Conservation (phyloP, 2,797 vertebrate species). For the Eurystomus glaucurus region DNA sequence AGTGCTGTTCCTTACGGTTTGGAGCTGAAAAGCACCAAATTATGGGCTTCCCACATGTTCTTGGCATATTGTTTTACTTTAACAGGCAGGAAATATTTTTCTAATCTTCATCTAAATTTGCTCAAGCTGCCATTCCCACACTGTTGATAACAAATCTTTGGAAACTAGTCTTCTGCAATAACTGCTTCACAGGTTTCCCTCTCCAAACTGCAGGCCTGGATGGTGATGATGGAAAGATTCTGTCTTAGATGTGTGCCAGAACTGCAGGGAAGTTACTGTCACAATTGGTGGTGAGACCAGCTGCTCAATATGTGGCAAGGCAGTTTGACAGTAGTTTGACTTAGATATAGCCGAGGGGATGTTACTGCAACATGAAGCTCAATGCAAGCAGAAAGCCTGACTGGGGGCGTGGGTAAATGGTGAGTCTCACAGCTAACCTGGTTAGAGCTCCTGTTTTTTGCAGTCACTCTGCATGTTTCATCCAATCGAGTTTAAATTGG, state of each 20-base stretch:
- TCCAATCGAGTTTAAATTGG: not conserved
- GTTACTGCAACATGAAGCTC: not conserved
- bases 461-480: not conserved
- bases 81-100: constrained; percentile 18
- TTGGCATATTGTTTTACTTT: not conserved
- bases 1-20: not conserved
- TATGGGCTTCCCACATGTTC: not conserved
- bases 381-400: not conserved
- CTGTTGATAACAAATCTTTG: not conserved
- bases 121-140: not conserved
- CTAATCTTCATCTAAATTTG: constrained; percentile 14
- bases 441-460: not conserved
- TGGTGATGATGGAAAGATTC: not conserved
- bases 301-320: accelerated
- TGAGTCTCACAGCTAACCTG: not conserved
- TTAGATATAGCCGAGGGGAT: not conserved
- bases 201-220: not conserved
- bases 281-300: not conserved
- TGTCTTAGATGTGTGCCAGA: not conserved
- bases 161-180: not conserved
- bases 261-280: accelerated
- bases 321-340: not conserved
- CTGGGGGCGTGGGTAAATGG: accelerated
- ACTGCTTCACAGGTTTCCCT: not conserved
- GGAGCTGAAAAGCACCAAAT: not conserved